Conservation (phyloP, 2,888 invertebrate species). For the Leistus spinibarbis region DNA sequence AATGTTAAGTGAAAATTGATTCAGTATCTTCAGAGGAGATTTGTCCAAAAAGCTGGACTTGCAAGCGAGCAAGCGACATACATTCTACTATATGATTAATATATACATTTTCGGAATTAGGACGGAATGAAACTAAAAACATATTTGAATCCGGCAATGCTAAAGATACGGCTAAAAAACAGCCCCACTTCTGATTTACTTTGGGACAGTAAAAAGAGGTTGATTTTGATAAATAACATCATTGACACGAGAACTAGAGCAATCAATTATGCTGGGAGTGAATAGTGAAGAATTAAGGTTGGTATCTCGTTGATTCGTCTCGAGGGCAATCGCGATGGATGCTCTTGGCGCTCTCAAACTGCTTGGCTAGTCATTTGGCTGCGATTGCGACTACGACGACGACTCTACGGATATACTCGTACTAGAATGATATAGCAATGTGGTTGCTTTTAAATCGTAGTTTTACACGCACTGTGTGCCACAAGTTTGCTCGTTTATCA, state of each 20-base stretch:
- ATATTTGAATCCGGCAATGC: too few species aligned
- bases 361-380: neutral
- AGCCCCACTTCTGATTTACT: neutral
- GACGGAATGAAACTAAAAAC: too few species aligned
- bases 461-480: slow-evolving; percentile 21
- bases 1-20: too few species aligned
- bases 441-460: slow-evolving; percentile 20
- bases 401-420: neutral
- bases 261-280: neutral
- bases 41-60: too few species aligned
- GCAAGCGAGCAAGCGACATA: too few species aligned
- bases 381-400: neutral
- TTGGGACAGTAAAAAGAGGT: neutral
- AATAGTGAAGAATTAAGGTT: neutral
- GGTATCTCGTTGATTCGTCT: neutral
- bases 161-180: too few species aligned
- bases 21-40: too few species aligned
- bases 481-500: slow-evolving; percentile 23
- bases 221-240: slow-evolving; percentile 12
- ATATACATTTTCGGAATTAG: too few species aligned
- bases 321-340: neutral
- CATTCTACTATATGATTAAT: too few species aligned
- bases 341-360: neutral
- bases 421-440: neutral
- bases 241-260: neutral